Conservation (phyloP, 2,797 vertebrate species). For the Halcyon leucocephala region DNA sequence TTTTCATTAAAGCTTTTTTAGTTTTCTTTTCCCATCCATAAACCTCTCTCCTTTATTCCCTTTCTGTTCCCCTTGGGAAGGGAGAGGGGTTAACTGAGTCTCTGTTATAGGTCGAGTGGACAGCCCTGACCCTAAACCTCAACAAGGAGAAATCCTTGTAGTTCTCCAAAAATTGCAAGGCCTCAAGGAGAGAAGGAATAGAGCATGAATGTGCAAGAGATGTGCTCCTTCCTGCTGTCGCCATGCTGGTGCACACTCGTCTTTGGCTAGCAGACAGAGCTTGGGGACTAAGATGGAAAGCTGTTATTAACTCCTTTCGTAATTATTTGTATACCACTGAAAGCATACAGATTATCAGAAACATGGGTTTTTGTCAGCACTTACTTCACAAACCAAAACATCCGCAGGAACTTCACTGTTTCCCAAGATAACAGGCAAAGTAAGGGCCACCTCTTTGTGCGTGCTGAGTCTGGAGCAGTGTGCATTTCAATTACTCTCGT, state of each 20-base stretch:
- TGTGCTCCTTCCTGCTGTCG: not conserved
- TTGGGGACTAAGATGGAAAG: not conserved
- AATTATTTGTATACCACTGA: not conserved
- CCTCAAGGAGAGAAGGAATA: not conserved
- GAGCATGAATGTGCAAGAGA: not conserved
- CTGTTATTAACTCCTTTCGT: not conserved
- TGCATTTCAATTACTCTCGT: not conserved
- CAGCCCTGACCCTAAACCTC: no score
- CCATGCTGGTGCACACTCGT: accelerated
- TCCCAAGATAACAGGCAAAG: not conserved
- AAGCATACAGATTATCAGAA: not conserved
- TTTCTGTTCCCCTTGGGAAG: no score
- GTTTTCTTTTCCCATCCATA: no score
- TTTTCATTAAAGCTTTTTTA: no score
- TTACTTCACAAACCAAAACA: not conserved
- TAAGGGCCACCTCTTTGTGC: not conserved
- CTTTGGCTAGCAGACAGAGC: not conserved
- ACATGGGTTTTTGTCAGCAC: not conserved
- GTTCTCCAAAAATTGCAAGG: not conserved
- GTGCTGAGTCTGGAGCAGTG: not conserved
- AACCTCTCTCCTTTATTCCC: no score
- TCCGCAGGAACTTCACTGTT: not conserved
- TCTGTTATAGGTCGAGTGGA: no score
- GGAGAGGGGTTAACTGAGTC: no score
- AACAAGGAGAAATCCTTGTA: not conserved